Percentiles rank a stretch among this genome's conserved stretches.
phyloP scores from a whole-genome alignment of 1,140 invertebrate species.

The Ips typographus region DNA sequence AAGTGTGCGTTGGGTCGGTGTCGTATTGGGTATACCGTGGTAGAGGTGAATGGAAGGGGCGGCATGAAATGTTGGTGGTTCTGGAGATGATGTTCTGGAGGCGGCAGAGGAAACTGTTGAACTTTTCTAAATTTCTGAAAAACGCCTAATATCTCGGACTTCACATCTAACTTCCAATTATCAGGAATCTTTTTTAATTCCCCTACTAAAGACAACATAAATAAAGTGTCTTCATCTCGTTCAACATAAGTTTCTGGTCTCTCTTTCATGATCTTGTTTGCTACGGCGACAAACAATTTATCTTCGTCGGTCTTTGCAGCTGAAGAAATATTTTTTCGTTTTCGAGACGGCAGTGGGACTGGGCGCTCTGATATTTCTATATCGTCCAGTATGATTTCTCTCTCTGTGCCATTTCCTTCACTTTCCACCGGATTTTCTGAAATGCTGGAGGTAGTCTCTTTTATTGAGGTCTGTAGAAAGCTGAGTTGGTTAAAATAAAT shows the following conservation, averaged over 20 bases:
- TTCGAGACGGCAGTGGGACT: background rate
- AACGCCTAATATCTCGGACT: background rate
- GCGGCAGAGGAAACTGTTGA: background rate
- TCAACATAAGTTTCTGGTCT: background rate
- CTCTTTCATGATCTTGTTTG: constrained; percentile 1
- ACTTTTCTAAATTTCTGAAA: background rate
- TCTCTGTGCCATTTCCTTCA: background rate
- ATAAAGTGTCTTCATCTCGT: background rate
- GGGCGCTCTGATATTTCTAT: background rate
- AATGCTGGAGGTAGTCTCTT: background rate
- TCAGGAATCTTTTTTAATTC: constrained; percentile 5
- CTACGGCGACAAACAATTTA: background rate
- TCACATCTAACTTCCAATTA: background rate
- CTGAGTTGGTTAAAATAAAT: constrained; percentile 12
- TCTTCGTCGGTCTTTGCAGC: background rate
- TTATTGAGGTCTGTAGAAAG: constrained; percentile 2
- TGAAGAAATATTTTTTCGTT: background rate
- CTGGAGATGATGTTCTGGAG: background rate
- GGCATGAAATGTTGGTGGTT: too few relatives aligned
- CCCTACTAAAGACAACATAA: constrained; percentile 1
- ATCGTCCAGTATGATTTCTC: background rate
- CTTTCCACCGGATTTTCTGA: background rate
- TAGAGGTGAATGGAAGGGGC: background rate
- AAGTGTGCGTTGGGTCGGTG: too few relatives aligned
- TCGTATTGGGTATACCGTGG: background rate